Percentiles rank a stretch among this genome's conserved stretches.
Conservation (phyloP, 2,113 vertebrate species). For the Paracanthobrama guichenoti region DNA sequence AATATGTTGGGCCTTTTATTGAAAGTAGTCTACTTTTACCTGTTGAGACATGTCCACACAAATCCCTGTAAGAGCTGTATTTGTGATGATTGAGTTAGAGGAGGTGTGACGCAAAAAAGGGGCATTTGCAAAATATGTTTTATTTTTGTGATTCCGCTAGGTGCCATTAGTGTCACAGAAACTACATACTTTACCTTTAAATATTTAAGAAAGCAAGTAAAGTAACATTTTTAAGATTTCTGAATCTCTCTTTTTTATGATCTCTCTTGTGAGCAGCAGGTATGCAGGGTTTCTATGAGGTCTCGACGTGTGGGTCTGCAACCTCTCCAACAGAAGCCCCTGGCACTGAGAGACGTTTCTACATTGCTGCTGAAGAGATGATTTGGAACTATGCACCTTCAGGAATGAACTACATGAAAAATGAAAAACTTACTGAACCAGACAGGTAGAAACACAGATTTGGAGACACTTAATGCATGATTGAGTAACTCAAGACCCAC, state of each 20-base stretch:
- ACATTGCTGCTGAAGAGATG: slow-evolving; percentile 83
- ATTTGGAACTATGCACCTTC: slow-evolving; percentile 87
- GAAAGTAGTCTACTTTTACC: no score
- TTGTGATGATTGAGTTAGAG: no score
- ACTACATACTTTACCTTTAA: no score
- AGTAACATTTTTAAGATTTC: background rate
- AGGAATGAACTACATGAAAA: slow-evolving; percentile 77
- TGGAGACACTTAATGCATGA: background rate
- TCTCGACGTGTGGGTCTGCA: slow-evolving; percentile 73
- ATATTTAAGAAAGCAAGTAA: background rate
- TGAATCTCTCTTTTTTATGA: background rate
- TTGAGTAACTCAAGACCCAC: background rate
- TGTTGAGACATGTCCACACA: no score
- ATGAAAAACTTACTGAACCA: slow-evolving; percentile 74
- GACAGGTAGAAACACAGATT: slow-evolving; percentile 74
- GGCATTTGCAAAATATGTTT: no score
- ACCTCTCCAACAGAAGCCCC: slow-evolving; percentile 41
- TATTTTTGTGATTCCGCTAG: no score
- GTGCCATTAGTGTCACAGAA: no score
- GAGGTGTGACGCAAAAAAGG: no score
- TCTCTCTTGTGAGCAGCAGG: slow-evolving; percentile 76
- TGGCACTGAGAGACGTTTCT: slow-evolving; percentile 79
- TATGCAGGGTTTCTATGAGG: slow-evolving; percentile 88
- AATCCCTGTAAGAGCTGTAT: no score
- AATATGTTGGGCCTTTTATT: no score